These are phyloP conservation scores for Cephalophus harveyi DNA, from an alignment of 2,113 vertebrate species.

Conservation along the genomic window DNA sequence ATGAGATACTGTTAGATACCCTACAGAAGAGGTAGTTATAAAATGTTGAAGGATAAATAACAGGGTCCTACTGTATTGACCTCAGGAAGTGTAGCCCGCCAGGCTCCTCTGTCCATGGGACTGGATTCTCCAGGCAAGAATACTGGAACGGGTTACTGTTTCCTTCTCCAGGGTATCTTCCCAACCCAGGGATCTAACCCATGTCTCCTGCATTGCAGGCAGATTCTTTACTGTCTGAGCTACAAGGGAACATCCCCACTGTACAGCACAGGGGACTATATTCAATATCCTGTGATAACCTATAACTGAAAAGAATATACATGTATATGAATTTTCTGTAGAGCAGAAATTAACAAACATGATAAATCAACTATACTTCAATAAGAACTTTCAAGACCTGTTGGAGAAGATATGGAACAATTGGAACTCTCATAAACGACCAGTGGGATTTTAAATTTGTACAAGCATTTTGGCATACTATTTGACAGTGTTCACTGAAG, in stretches of 20 bases:
- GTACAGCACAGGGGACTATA: not conserved
- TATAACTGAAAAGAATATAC: not conserved
- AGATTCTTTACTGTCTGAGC: not conserved
- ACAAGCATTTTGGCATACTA: not conserved
- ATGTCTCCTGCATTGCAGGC: not conserved
- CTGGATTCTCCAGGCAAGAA: not conserved
- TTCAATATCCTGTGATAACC: not conserved
- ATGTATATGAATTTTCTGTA: not conserved
- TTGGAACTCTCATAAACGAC: not conserved
- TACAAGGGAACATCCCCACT: not conserved
- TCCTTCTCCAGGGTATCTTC: not conserved
- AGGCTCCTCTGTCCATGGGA: not conserved
- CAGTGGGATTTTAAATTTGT: not conserved
- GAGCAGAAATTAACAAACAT: not conserved
- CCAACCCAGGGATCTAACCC: not conserved
- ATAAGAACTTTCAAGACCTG: not conserved
- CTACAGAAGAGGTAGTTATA: not conserved
- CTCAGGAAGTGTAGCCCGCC: accelerated
- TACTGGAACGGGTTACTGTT: not conserved
- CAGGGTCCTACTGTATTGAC: not conserved
- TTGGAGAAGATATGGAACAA: not conserved
- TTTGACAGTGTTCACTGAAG: not conserved
- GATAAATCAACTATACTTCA: not conserved
- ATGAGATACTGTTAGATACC: not conserved
- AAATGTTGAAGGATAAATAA: not conserved